phyloP scores from a whole-genome alignment of 2,797 vertebrate species.

The Sebastes melanostomus region DNA sequence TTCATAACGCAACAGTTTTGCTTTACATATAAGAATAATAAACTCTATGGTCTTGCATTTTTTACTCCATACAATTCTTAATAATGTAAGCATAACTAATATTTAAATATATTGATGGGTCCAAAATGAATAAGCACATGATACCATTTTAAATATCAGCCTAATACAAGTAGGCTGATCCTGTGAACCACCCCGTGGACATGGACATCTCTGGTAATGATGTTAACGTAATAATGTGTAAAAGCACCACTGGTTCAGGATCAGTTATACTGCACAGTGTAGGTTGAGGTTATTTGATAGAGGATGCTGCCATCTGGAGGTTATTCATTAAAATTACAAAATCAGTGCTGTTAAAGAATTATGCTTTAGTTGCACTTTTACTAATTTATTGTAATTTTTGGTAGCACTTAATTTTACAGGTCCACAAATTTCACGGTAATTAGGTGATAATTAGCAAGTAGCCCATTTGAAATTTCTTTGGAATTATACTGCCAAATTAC shows the following conservation, averaged over 20 bases:
- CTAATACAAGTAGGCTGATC: not conserved
- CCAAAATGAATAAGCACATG: not conserved
- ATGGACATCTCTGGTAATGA: not conserved
- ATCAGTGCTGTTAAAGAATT: not conserved
- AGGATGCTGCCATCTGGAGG: constrained; percentile 60
- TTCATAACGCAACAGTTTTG: not conserved
- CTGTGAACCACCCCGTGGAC: not conserved
- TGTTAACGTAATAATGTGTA: not conserved
- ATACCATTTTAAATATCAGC: not conserved
- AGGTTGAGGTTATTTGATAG: not conserved
- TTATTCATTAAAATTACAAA: not conserved
- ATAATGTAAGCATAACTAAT: not conserved
- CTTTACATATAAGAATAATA: not conserved
- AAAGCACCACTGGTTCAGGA: not conserved
- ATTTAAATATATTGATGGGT: not conserved
- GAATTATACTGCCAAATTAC: too few relatives aligned
- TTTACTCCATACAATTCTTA: not conserved
- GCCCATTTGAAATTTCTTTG: too few relatives aligned
- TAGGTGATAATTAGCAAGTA: too few relatives aligned
- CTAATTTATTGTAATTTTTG: too few relatives aligned
- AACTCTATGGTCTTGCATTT: not conserved
- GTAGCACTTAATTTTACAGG: too few relatives aligned
- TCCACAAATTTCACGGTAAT: too few relatives aligned
- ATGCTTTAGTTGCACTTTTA: not conserved
- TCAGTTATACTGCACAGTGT: not conserved